Evolutionary conservation across 2,888 invertebrate genomes (phyloP), one percentile per base, ranked within the genome.

Genomic region (Phlogophora meticulosa): DNA sequence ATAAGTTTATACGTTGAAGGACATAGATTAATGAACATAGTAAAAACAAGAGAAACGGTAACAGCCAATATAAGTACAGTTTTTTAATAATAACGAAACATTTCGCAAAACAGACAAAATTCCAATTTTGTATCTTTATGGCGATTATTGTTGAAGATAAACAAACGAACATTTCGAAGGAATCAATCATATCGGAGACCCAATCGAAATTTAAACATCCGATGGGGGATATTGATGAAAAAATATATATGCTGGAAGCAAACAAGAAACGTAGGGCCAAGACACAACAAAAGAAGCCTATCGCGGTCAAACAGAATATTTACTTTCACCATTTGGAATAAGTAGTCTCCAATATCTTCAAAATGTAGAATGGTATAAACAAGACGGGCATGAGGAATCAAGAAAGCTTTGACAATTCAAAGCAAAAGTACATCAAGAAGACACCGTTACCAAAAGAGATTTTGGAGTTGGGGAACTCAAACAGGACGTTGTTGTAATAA

Each of bases 131-230:
- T 28, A n/a, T 13, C 22, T 53, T 42, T 53, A 61, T 17, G n/a
- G 22, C 7, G 20, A 45, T 48, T 20, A 43, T 38, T 61, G 51
- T 15, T 20, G 15, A 53, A 56, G 59, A 63, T 63, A 63, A 67
- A 36, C 20, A 52, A 45, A 51, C 40, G 46, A 71, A 65, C 32
- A 57, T 56, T 69, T 40, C 15, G 15, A 42, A 48, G n/a, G 40
- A 53, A 64, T 58, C 57, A 62, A 77, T 60, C 52, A 46, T 56
- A 78, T 61, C 49, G 40, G 15, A 51, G 49, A 49, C 9, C 43
- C 24, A 32, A 74, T 78, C 63, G 32, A 53, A 63, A 62, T 56
- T 56, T 61, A 67, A 78, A 78, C 61, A 72, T 75, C 63, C 68
- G 55, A 75, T 56, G 56, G 55, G 43, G 52, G 40, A 74, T 62